Evolutionary conservation across 2,113 vertebrate genomes (phyloP), one percentile per base, ranked within the genome.

Genomic region (Heptranchias perlo): DNA sequence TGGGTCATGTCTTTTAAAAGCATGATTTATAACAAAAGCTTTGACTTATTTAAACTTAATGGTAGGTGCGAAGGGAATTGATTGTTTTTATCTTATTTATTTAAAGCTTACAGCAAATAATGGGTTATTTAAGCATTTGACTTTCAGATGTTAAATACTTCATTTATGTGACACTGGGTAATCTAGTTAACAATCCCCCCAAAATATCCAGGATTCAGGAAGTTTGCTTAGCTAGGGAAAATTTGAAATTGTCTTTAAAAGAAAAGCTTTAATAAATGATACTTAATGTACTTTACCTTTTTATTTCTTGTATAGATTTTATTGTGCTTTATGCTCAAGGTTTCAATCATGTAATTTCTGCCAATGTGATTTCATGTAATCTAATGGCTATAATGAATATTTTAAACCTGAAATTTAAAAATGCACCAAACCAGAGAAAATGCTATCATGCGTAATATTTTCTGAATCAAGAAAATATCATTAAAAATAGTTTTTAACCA

Each of bases 1-100:
- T 95, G 94, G 47, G 44, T 69, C 65, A 95, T 95, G 94, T 62
- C 65, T 95, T 95, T 69, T 69, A 95, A 95, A 94, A 49, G 94
- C 44, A 95, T 52, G 94, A 93, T 93, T 93, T 62, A 93, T 95
- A 31, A 95, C 65, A 95, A 73, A 49, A 35, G 10, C 39, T 65
- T 65, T 67, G n/a, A 67, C 93, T 69, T 67, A 52, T 28, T n/a
- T 67, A 95, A 73, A 95, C 65, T 52, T 95, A 69, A 95, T 35
- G 47, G 65, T 49, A 14, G 25, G 65, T 49, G 65, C 47, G 49
- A 95, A 69, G 73, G 44, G 23, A 69, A 69, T 52, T 95, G 69
- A 73, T 95, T 95, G 28, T 95, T 49, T 35, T 52, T 95, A 47
- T 52, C 62, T 69, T 39, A 95, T 62, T 93, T n/a, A 93, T 62